Evolutionary conservation across 2,113 vertebrate genomes (phyloP).

Genomic region (Erythrocebus patas): DNA sequence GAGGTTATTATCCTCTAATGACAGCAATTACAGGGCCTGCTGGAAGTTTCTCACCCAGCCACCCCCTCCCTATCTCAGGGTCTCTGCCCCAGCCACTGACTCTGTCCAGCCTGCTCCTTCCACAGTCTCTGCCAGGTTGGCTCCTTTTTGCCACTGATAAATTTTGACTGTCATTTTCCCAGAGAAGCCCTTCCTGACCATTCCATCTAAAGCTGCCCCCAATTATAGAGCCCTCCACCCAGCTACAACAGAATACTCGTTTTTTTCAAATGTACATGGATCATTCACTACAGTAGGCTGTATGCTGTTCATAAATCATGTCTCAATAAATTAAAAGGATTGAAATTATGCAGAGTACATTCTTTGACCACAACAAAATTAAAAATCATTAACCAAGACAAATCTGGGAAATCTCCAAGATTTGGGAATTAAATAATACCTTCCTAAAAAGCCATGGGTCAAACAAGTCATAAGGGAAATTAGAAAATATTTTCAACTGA

Average conservation of each 20-base stretch:
- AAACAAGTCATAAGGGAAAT: background rate
- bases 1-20: background rate
- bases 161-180: background rate
- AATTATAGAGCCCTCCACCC: background rate
- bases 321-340: background rate
- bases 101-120: background rate
- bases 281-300: background rate
- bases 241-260: background rate
- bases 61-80: background rate
- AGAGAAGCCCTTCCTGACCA: background rate
- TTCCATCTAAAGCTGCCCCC: background rate
- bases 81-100: background rate
- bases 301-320: background rate
- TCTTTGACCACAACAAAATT: background rate
- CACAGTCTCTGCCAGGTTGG: background rate
- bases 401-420: background rate
- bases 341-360: background rate
- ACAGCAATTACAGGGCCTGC: background rate
- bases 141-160: background rate
- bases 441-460: background rate
- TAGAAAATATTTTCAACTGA: background rate
- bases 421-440: background rate
- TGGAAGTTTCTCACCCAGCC: background rate
- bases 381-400: background rate
- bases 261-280: background rate